These are phyloP conservation scores for Drosophila meridionalis DNA, from an alignment of 2,888 invertebrate genomes.

Conservation along the genomic window DNA sequence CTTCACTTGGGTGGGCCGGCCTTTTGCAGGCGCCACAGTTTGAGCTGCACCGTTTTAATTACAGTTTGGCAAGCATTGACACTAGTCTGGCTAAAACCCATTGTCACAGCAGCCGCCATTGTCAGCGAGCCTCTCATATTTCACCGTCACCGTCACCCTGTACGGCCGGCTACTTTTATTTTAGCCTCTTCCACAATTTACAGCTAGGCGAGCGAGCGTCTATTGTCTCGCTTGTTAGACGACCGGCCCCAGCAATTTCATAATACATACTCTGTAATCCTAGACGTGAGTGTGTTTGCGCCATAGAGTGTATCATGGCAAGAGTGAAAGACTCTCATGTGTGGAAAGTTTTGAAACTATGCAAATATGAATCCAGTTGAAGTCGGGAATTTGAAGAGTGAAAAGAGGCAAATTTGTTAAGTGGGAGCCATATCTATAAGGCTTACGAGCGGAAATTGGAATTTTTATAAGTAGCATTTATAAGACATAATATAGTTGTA, in stretches of 20 bases:
- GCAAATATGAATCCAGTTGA: not conserved
- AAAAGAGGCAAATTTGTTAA: not conserved
- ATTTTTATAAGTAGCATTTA: not conserved
- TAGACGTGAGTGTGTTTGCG: not conserved
- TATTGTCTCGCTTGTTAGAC: conserved; percentile 73
- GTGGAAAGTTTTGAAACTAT: not conserved
- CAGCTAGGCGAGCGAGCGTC: conserved; percentile 63
- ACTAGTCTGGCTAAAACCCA: conserved; percentile 34
- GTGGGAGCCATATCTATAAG: no score
- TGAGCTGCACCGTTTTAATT: conserved; percentile 68
- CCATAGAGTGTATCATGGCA: not conserved
- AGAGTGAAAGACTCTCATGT: not conserved
- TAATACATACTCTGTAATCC: conserved; percentile 25
- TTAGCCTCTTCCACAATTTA: conserved; percentile 60
- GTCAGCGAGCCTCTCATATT: conserved; percentile 20
- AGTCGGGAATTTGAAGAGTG: not conserved
- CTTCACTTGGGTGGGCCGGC: conserved; percentile 61
- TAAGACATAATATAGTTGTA: no score
- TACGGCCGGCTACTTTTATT: conserved; percentile 54
- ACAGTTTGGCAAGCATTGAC: conserved; percentile 56
- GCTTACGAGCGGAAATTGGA: not conserved
- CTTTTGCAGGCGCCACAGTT: conserved; percentile 60
- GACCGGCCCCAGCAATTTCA: conserved; percentile 47
- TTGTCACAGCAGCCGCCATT: conserved; percentile 41
- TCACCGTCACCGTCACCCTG: conserved; percentile 28